Base-by-base conservation (phyloP, 2,888 invertebrate genomes). In the Stratiomys singularior region DNA sequence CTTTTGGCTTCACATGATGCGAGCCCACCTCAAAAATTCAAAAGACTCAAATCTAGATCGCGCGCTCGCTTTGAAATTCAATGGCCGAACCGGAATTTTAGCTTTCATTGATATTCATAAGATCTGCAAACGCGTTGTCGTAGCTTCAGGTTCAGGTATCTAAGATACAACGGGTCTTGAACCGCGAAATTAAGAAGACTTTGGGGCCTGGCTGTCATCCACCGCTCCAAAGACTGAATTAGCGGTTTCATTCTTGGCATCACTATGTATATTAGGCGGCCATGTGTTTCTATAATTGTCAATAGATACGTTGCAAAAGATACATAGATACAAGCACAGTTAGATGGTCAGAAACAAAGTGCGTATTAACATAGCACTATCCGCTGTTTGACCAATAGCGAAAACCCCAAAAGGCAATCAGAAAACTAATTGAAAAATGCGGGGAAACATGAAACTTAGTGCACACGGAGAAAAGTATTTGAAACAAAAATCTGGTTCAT, bases 11-110 rank as follows among this genome's bases (percentile, higher is more conserved):
- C 52, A 52, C 9, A 5, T 13, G 15, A 60, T 7, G 23, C 25
- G 25, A 60, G 9, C 13, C 28, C 47, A 25, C 69, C 69, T 23
- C 46, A 18, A 46, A 69, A 47, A 46, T 47, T 69, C 18, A 46
- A 47, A 69, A 46, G 23, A 18, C 11, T 27, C 66, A 37, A 74
- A 74, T 74, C 74, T 74, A 74, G 74, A 74, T 74, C 74, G 74
- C 60, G 72, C 21, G 30, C 72, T 30, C 58, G 44, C 74, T 58
- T 58, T 58, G 58, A 74, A 37, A 69, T 69, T 69, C 74, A 58
- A 74, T 58, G 58, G 37, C 13, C 37, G 25, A 74, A 74, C 74
- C 74, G 74, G 74, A 74, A 74, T 74, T 74, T 74, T 74, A 74
- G 74, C 74, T 74, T 74, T 74, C 74, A 58, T 74, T 74, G 74